phyloP scores from a whole-genome alignment of 2,113 vertebrate genomes.

The Peromyscus californicus region DNA sequence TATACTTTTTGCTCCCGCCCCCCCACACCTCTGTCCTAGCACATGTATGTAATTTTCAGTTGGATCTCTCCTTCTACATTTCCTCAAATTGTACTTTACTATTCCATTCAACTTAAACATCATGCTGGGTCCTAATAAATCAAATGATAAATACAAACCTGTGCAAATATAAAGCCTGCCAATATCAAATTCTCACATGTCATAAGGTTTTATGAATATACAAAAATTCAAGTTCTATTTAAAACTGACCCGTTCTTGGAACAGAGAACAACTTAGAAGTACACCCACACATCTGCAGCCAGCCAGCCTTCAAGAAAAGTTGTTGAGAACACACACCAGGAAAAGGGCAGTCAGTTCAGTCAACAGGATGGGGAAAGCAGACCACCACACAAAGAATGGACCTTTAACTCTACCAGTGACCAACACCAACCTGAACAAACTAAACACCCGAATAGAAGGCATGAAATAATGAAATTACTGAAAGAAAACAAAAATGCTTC shows the following conservation, averaged over 20 bases:
- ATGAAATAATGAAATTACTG: not conserved
- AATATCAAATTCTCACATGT: not conserved
- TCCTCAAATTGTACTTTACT: not conserved
- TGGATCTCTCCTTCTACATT: constrained; percentile 3
- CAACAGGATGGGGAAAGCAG: not conserved
- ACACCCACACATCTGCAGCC: not conserved
- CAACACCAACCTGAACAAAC: not conserved
- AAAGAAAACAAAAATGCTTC: not conserved
- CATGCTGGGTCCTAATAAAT: constrained; percentile 15
- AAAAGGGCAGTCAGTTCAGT: not conserved
- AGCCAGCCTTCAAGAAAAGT: not conserved
- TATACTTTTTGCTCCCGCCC: not conserved
- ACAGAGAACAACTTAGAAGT: not conserved
- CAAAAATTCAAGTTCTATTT: not conserved
- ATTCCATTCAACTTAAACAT: constrained; percentile 2
- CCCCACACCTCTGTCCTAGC: not conserved
- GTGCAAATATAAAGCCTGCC: not conserved
- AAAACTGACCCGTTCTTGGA: not conserved
- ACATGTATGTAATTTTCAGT: not conserved
- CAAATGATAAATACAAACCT: constrained; percentile 20
- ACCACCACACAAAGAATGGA: not conserved
- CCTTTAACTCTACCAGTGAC: not conserved
- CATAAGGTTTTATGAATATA: not conserved
- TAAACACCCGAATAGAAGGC: not conserved
- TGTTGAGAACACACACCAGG: not conserved